phyloP scores from a whole-genome alignment of 2,888 invertebrate genomes.

The Limnephilus auricula region DNA sequence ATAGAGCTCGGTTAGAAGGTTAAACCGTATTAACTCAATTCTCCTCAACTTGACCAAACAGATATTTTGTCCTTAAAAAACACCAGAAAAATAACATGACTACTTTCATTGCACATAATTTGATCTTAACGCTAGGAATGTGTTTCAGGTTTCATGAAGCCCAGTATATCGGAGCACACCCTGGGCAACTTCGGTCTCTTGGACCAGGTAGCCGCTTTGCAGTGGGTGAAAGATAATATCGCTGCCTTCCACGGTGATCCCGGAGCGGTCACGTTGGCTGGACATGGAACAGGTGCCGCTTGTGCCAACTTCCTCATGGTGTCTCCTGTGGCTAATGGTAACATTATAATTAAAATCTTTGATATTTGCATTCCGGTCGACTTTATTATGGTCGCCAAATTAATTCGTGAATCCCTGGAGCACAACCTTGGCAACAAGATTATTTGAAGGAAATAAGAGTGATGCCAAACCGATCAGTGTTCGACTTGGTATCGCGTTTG shows the following conservation, averaged over 20 bases:
- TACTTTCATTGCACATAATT: background rate
- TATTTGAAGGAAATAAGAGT: too few relatives aligned
- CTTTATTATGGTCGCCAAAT: too few relatives aligned
- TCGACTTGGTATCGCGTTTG: too few relatives aligned
- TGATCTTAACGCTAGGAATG: background rate
- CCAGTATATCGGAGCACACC: conserved; percentile 84
- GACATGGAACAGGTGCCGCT: conserved; percentile 97
- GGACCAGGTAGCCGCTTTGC: conserved; percentile 95
- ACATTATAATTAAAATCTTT: conserved; percentile 31
- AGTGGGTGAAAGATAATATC: conserved; percentile 97
- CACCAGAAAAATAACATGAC: too few relatives aligned
- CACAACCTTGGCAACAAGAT: too few relatives aligned
- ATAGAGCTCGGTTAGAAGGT: too few relatives aligned
- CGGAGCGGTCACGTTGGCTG: conserved; percentile 91
- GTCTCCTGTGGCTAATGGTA: conserved; percentile 89
- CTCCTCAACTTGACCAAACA: too few relatives aligned
- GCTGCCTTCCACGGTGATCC: conserved; percentile 94
- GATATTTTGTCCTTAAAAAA: too few relatives aligned
- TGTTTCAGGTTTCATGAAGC: conserved; percentile 86
- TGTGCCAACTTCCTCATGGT: conserved; percentile 95
- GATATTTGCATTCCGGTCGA: background rate
- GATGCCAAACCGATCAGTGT: too few relatives aligned
- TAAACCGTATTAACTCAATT: too few relatives aligned
- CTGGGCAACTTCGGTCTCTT: conserved; percentile 95
- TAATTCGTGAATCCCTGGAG: too few relatives aligned